These are phyloP conservation scores for Premnoplex brunnescens DNA, from an alignment of 2,797 vertebrate genomes.

Conservation along the genomic window DNA sequence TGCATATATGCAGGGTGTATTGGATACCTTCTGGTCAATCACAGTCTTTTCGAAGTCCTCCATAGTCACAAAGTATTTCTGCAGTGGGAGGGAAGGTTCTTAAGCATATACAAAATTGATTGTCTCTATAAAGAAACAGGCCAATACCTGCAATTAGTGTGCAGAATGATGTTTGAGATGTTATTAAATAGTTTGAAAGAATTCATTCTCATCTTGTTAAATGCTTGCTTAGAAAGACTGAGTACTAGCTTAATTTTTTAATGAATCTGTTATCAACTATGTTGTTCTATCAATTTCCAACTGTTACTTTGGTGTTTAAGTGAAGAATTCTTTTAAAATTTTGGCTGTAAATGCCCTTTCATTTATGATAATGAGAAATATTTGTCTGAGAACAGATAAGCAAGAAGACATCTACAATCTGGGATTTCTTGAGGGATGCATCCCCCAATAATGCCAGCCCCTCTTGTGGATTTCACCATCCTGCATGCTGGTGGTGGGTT, in stretches of 20 bases:
- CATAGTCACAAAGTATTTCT: not conserved
- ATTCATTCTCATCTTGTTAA: not conserved
- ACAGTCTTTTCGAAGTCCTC: not conserved
- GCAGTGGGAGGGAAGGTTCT: not conserved
- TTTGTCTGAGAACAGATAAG: not conserved
- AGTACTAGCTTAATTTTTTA: not conserved
- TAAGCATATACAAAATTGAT: not conserved
- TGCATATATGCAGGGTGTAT: not conserved
- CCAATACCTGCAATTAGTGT: not conserved
- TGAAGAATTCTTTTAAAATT: not conserved
- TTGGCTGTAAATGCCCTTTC: not conserved
- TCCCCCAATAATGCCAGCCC: fast-evolving
- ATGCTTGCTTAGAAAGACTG: not conserved
- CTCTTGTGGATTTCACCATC: not conserved
- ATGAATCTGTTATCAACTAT: not conserved
- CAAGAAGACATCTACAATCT: not conserved
- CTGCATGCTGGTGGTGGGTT: fast-evolving
- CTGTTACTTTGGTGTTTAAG: not conserved
- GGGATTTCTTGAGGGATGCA: not conserved
- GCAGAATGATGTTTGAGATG: not conserved
- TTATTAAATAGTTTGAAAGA: not conserved
- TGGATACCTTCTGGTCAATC: fast-evolving
- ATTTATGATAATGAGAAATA: not conserved
- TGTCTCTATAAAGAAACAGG: not conserved
- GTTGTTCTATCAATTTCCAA: not conserved